phyloP scores from a whole-genome alignment of 2,888 invertebrate species.

The Drosophila incognita region DNA sequence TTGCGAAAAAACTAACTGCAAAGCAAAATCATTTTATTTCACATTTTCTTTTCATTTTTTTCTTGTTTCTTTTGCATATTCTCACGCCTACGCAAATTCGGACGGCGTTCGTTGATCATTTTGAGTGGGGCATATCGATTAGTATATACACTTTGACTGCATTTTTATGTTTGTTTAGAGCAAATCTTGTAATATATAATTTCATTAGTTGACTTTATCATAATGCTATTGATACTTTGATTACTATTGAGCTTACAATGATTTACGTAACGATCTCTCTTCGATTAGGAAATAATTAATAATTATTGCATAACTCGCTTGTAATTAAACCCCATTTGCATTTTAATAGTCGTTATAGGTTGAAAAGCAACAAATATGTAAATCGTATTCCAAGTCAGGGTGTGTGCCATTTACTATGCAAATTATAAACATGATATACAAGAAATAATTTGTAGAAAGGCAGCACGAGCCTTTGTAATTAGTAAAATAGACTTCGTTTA shows the following conservation, averaged over 20 bases:
- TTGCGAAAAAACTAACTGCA: constrained; percentile 34
- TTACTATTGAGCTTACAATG: neutral
- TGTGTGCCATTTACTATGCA: neutral
- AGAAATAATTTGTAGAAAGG: neutral
- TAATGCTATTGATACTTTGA: neutral
- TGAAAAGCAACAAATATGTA: neutral
- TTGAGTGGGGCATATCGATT: constrained; percentile 15
- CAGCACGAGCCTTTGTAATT: neutral
- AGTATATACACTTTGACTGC: neutral
- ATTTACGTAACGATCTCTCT: neutral
- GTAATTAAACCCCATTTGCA: neutral
- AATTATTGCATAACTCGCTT: constrained; percentile 9
- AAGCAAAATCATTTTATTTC: constrained; percentile 20
- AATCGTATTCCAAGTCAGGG: neutral
- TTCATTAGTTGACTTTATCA: neutral
- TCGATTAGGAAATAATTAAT: constrained; percentile 1
- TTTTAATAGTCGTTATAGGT: neutral
- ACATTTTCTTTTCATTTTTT: constrained; percentile 6
- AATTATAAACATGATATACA: neutral
- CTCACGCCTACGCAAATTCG: constrained; percentile 32
- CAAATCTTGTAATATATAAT: neutral
- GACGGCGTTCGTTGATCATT: neutral
- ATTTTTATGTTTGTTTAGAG: neutral
- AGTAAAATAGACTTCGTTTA: neutral
- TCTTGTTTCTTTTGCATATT: constrained; percentile 26